Base-by-base conservation (phyloP, 2,888 invertebrate genomes). In the Rhagonycha lutea region DNA sequence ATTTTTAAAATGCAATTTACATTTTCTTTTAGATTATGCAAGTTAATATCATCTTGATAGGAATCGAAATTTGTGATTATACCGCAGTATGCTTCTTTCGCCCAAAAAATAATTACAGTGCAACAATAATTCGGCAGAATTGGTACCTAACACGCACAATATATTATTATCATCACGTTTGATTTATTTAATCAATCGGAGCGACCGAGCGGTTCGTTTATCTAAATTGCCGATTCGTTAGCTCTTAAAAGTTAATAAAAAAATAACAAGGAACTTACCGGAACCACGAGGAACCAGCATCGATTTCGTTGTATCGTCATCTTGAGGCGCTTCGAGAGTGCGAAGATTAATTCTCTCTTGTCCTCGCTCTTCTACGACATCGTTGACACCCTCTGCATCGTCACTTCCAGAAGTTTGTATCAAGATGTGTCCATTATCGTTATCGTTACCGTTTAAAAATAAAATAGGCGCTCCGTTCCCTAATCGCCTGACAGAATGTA, bases 401-500 rank as follows among this genome's bases (percentile, higher is more conserved):
- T 84, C 85, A 23, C 83, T 81, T 26, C 83, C 79, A 26, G 84
- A 81, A 61, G 87, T 84, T 76, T 88, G 87, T 72, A 88, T 87
- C 61, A 85, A 80, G 79, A 85, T 84, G 78, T 85, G 85, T 68
- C 86, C 86, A 76, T 84, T 83, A 73, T 82, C 84, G 80, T 83
- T 84, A 78, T 86, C 87, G 76, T 84, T 85, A 47, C 86, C 85
- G 80, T 86, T 85, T 73, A 87, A 81, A 72, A 88, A 80, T 47
- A 88, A 84, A 73, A 88, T 87, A 69, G 87, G 87, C 61, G 86
- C 84, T 32, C 85, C 86, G 75, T 81, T 84, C 72, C 82, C 85
- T 74, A 87, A 81, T 72, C 87, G 82, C 81, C 87, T 87, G 61
- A 87, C 86, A 75, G 87, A 86, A 75, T 88, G 88, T 74, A 88